Evolutionary conservation across 2,888 invertebrate species (phyloP).

Genomic region (Phortica magna): DNA sequence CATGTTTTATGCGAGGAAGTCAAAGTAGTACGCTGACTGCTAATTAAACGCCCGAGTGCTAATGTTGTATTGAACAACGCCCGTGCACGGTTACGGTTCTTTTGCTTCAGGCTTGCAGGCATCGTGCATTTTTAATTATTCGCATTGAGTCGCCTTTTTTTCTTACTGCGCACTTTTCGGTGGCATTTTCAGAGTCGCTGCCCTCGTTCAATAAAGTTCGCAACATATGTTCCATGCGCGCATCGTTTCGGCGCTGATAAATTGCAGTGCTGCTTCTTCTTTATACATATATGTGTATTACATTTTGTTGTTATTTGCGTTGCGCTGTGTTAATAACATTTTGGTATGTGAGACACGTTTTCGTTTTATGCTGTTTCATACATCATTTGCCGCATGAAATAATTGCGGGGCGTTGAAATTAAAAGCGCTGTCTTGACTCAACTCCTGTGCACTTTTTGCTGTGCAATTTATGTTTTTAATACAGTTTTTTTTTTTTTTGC

Average conservation of each 20-base stretch:
- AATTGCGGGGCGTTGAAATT: slow-evolving; percentile 66
- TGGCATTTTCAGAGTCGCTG: not conserved
- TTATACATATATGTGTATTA: not conserved
- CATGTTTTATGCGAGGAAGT: not conserved
- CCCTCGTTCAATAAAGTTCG: not conserved
- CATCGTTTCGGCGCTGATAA: slow-evolving; percentile 19
- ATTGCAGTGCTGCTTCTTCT: slow-evolving; percentile 5
- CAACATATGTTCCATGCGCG: slow-evolving; percentile 27
- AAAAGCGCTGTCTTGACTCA: slow-evolving; percentile 44
- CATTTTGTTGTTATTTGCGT: not conserved
- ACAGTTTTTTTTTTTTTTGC: not conserved
- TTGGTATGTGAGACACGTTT: slow-evolving; percentile 67
- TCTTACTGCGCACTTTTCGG: slow-evolving; percentile 3
- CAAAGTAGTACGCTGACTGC: slow-evolving; percentile 4
- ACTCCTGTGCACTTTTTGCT: not conserved
- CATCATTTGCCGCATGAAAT: slow-evolving; percentile 61
- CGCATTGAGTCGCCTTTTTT: slow-evolving; percentile 29
- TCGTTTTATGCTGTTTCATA: slow-evolving; percentile 58
- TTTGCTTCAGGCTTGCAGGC: not conserved
- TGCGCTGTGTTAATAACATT: slow-evolving; percentile 14
- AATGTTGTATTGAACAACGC: slow-evolving; percentile 33
- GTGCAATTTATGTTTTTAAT: slow-evolving; percentile 3
- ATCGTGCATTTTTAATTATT: slow-evolving; percentile 57
- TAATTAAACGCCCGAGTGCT: slow-evolving; percentile 41
- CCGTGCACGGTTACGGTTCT: not conserved